Conservation (phyloP, 2,113 vertebrate genomes). For the Cichladusa arquata region DNA sequence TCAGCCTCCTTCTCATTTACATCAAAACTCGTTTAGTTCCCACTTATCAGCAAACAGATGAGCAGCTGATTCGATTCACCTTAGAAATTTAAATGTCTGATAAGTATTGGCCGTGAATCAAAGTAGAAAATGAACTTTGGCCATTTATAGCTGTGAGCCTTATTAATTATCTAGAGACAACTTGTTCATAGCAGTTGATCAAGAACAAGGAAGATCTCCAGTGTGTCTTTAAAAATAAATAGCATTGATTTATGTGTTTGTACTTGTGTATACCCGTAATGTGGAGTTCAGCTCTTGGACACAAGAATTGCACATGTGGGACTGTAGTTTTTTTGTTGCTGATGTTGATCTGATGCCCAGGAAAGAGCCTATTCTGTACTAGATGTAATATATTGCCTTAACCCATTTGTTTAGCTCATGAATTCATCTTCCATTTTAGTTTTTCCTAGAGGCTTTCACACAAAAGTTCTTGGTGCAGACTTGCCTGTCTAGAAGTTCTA, state of each 20-base stretch:
- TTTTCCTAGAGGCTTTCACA: not conserved
- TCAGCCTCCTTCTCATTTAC: not conserved
- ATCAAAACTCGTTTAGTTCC: not conserved
- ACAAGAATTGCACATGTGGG: not conserved
- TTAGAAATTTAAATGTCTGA: not conserved
- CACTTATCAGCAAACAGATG: not conserved
- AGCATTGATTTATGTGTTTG: accelerated
- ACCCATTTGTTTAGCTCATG: not conserved
- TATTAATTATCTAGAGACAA: not conserved
- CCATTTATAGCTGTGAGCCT: not conserved
- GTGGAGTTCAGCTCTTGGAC: not conserved
- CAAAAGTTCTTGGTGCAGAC: not conserved
- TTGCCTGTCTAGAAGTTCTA: not conserved
- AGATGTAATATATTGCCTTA: not conserved
- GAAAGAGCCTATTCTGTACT: not conserved
- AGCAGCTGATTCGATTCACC: not conserved
- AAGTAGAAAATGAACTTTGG: not conserved
- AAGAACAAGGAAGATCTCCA: not conserved
- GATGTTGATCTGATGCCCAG: not conserved
- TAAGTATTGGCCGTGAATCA: not conserved
- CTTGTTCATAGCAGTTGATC: not conserved
- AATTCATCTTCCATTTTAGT: not conserved
- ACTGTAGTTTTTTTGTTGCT: not conserved
- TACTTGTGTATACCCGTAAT: not conserved
- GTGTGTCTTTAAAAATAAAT: not conserved